Evolutionary conservation across 2,113 vertebrate genomes (phyloP).

Genomic region (Falco punctatus): DNA sequence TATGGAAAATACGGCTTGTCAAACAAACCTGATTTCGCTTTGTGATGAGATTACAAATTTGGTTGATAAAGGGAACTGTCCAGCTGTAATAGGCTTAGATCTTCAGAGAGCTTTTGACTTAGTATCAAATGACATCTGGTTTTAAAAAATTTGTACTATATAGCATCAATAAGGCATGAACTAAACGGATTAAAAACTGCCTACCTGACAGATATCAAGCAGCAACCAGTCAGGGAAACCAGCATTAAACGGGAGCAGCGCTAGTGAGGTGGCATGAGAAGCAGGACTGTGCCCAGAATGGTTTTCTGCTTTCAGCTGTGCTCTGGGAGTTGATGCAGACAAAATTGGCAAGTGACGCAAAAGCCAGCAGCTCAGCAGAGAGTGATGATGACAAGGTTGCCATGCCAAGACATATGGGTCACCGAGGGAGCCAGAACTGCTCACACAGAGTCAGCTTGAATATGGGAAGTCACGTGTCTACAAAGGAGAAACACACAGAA

Average conservation of each 20-base stretch:
- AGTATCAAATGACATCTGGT: background rate
- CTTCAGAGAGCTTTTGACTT: background rate
- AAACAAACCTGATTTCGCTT: conserved; percentile 34
- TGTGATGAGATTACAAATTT: conserved; percentile 46
- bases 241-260: background rate
- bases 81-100: conserved; percentile 34
- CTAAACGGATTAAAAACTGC: conserved; percentile 6
- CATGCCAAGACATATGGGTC: background rate
- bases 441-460: background rate
- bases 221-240: background rate
- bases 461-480: background rate
- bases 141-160: background rate
- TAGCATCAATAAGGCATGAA: conserved; percentile 12
- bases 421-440: background rate
- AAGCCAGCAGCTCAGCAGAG: background rate
- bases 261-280: background rate
- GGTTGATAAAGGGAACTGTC: conserved; percentile 48
- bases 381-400: background rate
- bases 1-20: conserved; percentile 21
- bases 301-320: background rate
- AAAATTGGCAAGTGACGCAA: background rate
- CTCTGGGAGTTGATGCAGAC: background rate
- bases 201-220: background rate
- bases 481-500: background rate
- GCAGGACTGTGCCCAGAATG: background rate